phyloP scores from a whole-genome alignment of 2,113 vertebrate genomes.

The Leptobrachium leishanense region DNA sequence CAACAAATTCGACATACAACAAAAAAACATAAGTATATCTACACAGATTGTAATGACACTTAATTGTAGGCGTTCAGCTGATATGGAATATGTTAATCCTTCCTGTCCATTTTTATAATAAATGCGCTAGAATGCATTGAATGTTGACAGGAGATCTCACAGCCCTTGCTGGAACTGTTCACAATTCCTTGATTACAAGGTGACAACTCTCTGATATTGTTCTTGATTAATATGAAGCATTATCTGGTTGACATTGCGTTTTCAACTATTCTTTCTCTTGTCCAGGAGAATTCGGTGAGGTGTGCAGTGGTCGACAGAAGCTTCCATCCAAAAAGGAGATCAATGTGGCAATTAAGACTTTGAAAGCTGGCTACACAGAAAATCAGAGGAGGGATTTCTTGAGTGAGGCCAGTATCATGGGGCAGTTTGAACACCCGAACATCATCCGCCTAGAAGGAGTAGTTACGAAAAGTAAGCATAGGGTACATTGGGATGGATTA shows the following conservation, averaged over 20 bases:
- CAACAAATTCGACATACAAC: too few species aligned
- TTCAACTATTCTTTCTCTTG: not conserved
- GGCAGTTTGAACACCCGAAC: slow-evolving; percentile 96
- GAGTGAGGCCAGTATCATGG: slow-evolving; percentile 96
- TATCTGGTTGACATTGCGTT: not conserved
- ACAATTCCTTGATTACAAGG: too few species aligned
- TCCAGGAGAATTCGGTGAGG: slow-evolving; percentile 94
- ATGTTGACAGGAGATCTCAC: too few species aligned
- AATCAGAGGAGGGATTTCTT: slow-evolving; percentile 95
- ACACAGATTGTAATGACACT: too few species aligned
- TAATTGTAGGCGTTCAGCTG: too few species aligned
- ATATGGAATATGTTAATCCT: too few species aligned
- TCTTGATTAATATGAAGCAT: not conserved
- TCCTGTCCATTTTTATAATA: too few species aligned
- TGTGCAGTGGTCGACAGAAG: slow-evolving; percentile 92
- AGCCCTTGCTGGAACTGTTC: too few species aligned
- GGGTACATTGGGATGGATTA: not conserved
- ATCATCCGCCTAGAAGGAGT: slow-evolving; percentile 96
- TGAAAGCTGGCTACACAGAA: slow-evolving; percentile 95
- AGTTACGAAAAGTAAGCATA: slow-evolving; percentile 90
- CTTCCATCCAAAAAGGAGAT: slow-evolving; percentile 96
- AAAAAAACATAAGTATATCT: too few species aligned
- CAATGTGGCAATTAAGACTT: slow-evolving; percentile 94
- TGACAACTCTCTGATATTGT: too few species aligned
- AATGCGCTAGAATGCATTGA: too few species aligned